phyloP scores from a whole-genome alignment of 2,797 vertebrate genomes.

The Siniperca undulata region DNA sequence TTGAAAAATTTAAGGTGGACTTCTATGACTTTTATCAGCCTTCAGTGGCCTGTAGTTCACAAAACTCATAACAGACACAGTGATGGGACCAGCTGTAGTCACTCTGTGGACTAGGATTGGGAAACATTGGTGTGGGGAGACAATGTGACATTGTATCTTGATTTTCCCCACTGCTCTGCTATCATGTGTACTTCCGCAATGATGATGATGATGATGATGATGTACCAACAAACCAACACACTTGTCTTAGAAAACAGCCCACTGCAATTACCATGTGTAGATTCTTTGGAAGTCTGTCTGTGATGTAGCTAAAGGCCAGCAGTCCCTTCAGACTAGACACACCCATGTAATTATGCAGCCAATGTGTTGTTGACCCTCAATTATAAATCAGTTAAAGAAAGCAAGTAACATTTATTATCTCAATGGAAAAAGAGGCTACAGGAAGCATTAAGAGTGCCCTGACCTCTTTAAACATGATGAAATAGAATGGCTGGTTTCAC shows the following conservation, averaged over 20 bases:
- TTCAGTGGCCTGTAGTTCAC: conserved; percentile 4
- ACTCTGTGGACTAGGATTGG: not conserved
- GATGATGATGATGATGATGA: not conserved
- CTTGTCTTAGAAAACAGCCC: not conserved
- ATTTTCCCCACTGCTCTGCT: not conserved
- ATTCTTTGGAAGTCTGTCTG: not conserved
- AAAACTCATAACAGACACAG: not conserved
- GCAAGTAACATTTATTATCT: conserved; percentile 24
- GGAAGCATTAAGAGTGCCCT: not conserved
- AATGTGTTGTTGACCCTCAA: conserved; percentile 37
- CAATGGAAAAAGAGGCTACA: conserved; percentile 1
- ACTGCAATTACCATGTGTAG: not conserved
- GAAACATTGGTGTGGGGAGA: not conserved
- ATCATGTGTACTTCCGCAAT: not conserved
- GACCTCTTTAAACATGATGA: conserved; percentile 28
- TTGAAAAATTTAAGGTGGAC: not conserved
- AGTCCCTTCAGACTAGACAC: conserved; percentile 13
- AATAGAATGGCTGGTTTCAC: conserved; percentile 6
- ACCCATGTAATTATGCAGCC: conserved; percentile 34
- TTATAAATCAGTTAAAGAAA: conserved; percentile 43
- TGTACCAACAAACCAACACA: not conserved
- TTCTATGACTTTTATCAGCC: not conserved
- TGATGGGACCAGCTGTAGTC: not conserved
- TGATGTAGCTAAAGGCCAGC: not conserved
- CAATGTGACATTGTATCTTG: not conserved